phyloP scores from a whole-genome alignment of 2,888 invertebrate genomes.

The Himalopsyche anomala region DNA sequence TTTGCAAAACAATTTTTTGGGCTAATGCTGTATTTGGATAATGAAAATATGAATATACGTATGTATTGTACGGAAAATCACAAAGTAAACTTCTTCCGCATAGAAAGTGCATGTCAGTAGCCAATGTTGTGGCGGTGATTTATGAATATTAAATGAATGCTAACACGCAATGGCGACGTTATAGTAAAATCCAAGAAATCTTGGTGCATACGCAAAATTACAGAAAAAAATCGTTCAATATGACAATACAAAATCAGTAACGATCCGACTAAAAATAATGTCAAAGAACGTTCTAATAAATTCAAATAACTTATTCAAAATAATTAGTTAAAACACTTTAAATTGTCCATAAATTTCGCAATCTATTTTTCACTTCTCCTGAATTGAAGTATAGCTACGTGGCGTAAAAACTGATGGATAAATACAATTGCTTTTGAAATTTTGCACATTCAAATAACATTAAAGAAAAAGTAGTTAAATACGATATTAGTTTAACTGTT shows the following conservation, averaged over 20 bases:
- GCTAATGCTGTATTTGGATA: not conserved
- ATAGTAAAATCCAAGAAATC: conserved; percentile 7
- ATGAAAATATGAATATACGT: not conserved
- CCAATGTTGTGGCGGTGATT: conserved; percentile 56
- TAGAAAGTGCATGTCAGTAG: conserved; percentile 50
- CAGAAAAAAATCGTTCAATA: too few relatives aligned
- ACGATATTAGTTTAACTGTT: not conserved
- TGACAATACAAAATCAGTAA: too few relatives aligned
- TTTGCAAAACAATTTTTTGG: not conserved
- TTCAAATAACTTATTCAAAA: too few relatives aligned
- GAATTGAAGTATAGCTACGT: not conserved
- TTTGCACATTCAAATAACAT: conserved; percentile 11
- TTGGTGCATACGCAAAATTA: not conserved
- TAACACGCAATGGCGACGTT: conserved; percentile 59
- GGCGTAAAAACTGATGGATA: conserved; percentile 46
- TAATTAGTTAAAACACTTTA: too few relatives aligned
- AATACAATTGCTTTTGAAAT: conserved; percentile 28
- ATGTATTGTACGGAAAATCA: conserved; percentile 26
- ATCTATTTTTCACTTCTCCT: too few relatives aligned
- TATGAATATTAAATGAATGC: conserved; percentile 64
- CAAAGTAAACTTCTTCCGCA: conserved; percentile 39
- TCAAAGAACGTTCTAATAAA: too few relatives aligned
- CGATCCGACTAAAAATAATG: too few relatives aligned
- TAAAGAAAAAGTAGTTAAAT: not conserved
- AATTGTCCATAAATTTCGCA: too few relatives aligned